Evolutionary conservation across 2,888 invertebrate species (phyloP), one percentile per base, ranked within the genome.

Genomic region (Elmis aenea): DNA sequence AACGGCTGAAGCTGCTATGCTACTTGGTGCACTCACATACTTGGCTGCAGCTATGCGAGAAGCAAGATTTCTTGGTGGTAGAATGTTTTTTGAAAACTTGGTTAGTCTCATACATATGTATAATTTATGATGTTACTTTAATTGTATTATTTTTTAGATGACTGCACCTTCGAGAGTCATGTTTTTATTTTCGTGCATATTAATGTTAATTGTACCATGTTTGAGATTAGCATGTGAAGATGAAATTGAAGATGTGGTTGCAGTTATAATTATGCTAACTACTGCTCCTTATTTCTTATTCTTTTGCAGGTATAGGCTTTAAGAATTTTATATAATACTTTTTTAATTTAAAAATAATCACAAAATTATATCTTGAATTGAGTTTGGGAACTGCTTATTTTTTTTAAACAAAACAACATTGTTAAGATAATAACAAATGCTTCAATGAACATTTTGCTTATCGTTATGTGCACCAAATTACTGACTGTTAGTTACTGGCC

Each of bases 271-370:
- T 8, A 95, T 96, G 85, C 71, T 97, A 15, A 90, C 92, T 6
- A 96, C 95, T 0, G 90, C 95, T 0, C 93, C 95, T 0, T 97
- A 96, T 67, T 96, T 96, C 65, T 72, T 97, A 32, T 97, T 96
- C 71, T 99, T 96, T 68, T 97, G 95, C 72, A 78, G 93, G 90
- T 90, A 66, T 49, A n/a, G n/a, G n/a, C n/a, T n/a, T n/a, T n/a
- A n/a, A n/a, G n/a, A n/a, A n/a, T n/a, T 47, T 21, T 11, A 6
- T 1, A 21, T 21, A 2, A 9, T 2, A 2, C 3, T 2, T 21
- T 2, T 2, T 21, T 1, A 4, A 22, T n/a, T n/a, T n/a, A n/a
- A n/a, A n/a, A n/a, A n/a, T n/a, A n/a, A n/a, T n/a, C n/a, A n/a
- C n/a, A n/a, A n/a, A n/a, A n/a, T n/a, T n/a, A n/a, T n/a, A n/a